A percentile compares a stretch with the other conserved stretches of the same genome.
Evolutionary conservation across 2,888 invertebrate species (phyloP).

Genomic region (Callinectes sapidus): DNA sequence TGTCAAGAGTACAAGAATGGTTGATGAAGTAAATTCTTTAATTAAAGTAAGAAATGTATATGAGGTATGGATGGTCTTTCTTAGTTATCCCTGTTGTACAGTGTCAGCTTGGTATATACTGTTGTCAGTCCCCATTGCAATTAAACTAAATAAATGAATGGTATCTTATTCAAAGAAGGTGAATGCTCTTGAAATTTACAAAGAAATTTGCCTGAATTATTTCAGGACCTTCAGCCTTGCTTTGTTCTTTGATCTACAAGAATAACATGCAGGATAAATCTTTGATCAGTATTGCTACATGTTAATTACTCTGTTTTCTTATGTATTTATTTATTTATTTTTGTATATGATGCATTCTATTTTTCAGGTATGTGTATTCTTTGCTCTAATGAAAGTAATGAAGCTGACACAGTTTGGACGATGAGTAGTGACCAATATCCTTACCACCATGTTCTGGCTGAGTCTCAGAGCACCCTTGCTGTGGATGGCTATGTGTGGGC

Average conservation of each 20-base stretch:
- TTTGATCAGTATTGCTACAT: not conserved
- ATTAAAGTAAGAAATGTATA: too few relatives aligned
- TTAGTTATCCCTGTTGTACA: too few relatives aligned
- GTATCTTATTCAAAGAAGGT: not conserved
- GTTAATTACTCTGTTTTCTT: not conserved
- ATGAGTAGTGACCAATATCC: conserved; percentile 85
- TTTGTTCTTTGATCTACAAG: not conserved
- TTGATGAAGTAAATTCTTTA: too few relatives aligned
- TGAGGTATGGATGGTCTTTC: too few relatives aligned
- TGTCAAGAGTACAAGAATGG: too few relatives aligned
- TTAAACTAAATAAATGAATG: not conserved
- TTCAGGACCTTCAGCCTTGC: not conserved
- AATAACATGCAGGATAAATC: not conserved
- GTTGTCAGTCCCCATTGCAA: not conserved
- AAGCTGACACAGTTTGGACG: conserved; percentile 87
- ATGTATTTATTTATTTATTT: not conserved
- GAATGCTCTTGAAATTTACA: not conserved
- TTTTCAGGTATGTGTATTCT: conserved; percentile 83
- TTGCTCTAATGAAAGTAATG: conserved; percentile 82
- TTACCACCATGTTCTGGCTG: conserved; percentile 81
- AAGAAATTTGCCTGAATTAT: not conserved
- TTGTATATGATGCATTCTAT: conserved; percentile 61
- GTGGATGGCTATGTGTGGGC: conserved; percentile 94
- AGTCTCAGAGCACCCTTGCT: conserved; percentile 85
- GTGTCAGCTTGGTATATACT: not conserved